These are phyloP conservation scores for Heliconius hortense DNA, from an alignment of 2,888 invertebrate genomes.

Conservation along the genomic window DNA sequence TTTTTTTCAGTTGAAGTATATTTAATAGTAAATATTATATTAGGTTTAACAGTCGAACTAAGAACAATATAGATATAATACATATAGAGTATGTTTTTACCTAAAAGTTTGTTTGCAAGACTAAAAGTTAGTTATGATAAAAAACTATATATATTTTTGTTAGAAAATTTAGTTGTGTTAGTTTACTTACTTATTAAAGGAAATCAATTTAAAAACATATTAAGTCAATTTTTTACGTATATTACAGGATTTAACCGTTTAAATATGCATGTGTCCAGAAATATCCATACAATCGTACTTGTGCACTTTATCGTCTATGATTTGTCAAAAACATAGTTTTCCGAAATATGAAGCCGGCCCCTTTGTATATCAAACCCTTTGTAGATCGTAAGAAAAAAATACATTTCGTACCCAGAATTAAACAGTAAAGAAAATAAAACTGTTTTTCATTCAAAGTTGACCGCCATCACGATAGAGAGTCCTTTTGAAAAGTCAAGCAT, in stretches of 20 bases:
- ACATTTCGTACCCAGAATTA: background rate
- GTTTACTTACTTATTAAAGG: no score
- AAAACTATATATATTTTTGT: no score
- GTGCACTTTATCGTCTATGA: background rate
- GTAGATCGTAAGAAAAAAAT: conserved; percentile 9
- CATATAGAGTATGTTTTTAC: no score
- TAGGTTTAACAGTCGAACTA: background rate
- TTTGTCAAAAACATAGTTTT: background rate
- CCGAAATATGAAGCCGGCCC: background rate
- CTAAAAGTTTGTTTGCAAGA: no score
- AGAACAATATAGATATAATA: no score
- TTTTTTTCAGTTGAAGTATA: no score
- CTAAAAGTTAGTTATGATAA: no score
- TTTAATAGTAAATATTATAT: background rate
- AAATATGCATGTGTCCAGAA: background rate
- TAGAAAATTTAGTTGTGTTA: no score
- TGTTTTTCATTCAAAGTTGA: conserved; percentile 33
- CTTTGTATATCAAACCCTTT: background rate
- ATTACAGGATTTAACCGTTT: background rate
- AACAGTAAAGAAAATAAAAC: conserved; percentile 35
- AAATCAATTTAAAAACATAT: no score
- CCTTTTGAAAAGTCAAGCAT: background rate
- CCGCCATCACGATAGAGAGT: background rate
- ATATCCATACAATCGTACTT: background rate
- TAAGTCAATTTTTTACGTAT: no score